Evolutionary conservation across 2,888 invertebrate species (phyloP), one percentile per base, ranked within the genome.

Genomic region (Caenorhabditis uteleia): DNA sequence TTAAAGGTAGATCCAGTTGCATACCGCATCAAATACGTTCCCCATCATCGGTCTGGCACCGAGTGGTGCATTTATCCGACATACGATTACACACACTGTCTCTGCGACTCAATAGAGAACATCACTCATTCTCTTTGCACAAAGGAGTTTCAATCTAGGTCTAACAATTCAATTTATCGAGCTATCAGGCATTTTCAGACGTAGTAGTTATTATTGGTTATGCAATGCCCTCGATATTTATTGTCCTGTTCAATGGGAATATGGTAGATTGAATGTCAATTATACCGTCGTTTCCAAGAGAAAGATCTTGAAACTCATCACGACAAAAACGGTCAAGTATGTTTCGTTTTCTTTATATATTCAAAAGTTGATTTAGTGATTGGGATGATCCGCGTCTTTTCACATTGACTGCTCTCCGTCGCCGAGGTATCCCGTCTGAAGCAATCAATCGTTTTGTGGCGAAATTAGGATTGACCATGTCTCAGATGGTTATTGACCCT

Each of bases 11-110:
- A 99, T 86, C 98, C 98, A 8, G 97, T 99, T 5, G 98, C 98
- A 0, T 99, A 99, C 72, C 89, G 98, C 65, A 94, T 99, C 54
- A 92, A 95, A 85, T 98, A 91, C 83, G 89, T 90, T 16, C 89
- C 92, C 0, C 98, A 99, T 85, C 95, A 95, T 84, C 88, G 93
- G 61, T 92, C 95, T 20, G 91, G 91, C 23, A 89, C 89, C 82
- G 88, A 90, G 80, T 99, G 98, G 98, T 99, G 98, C 84, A 93
- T 99, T 79, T 99, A 99, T 85, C 98, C 98, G 0, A 99, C 98
- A 0, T 99, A 99, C 80, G 98, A 99, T 85, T 99, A 92, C 84
- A 98, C 98, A 0, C 98, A 99, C 83, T 98, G 98, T 83, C 88
- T 99, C 10, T 98, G 97, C 85, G 98, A 99, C 84, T 97, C 97